phyloP scores from a whole-genome alignment of 1,140 invertebrate genomes.

The Drosophila tristis region DNA sequence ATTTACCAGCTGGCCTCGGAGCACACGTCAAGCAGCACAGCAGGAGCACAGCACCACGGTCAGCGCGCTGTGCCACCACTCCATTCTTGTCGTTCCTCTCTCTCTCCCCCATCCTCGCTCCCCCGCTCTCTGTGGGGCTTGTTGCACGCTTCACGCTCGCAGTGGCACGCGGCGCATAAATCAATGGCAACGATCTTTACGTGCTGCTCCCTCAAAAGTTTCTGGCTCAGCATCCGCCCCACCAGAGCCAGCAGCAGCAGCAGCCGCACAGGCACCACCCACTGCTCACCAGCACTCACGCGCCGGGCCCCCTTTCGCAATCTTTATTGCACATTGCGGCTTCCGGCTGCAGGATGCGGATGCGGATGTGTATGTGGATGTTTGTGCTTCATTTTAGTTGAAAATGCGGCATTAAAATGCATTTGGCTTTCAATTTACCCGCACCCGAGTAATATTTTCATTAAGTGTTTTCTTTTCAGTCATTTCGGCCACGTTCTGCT shows the following conservation, averaged over 20 bases:
- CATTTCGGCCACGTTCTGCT: constrained; percentile 59
- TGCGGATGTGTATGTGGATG: constrained; percentile 34
- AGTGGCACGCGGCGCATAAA: constrained; percentile 74
- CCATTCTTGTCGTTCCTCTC: constrained; percentile 25
- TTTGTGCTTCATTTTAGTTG: constrained; percentile 62
- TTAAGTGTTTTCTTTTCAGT: constrained; percentile 68
- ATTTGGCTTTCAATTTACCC: constrained; percentile 79
- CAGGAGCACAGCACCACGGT: constrained; percentile 10
- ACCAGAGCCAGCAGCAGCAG: constrained; percentile 4
- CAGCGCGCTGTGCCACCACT: constrained; percentile 12
- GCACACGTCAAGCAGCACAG: constrained; percentile 34
- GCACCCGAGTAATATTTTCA: constrained; percentile 72
- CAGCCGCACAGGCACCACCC: background rate
- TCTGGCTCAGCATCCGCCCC: constrained; percentile 33
- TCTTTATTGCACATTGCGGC: constrained; percentile 79
- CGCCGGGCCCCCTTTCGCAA: constrained; percentile 33
- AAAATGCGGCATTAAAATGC: constrained; percentile 80
- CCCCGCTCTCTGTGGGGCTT: constrained; percentile 41
- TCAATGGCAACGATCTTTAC: constrained; percentile 82
- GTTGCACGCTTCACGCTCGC: constrained; percentile 75
- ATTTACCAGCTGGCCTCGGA: constrained; percentile 63
- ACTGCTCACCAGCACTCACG: constrained; percentile 39
- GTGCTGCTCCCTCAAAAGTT: constrained; percentile 69
- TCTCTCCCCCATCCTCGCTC: constrained; percentile 4
- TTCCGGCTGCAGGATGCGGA: constrained; percentile 51